Evolutionary conservation across 2,113 vertebrate genomes (phyloP), one percentile per base, ranked within the genome.

Genomic region (Podarcis muralis): DNA sequence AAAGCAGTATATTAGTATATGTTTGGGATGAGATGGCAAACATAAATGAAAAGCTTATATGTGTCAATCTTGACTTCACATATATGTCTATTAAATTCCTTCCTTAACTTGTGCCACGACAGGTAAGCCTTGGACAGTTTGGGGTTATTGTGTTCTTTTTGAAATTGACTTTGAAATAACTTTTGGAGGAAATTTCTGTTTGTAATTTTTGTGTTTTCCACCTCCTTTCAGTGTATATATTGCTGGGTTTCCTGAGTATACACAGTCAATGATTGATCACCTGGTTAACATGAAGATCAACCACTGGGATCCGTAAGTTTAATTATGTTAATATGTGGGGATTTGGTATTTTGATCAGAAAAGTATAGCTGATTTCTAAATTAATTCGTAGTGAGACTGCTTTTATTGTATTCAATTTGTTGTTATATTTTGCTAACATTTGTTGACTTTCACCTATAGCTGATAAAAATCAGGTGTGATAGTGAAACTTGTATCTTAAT

Each of bases 201-300:
- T 68, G 6, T 68, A 11, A n/a, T 80, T 40, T 65, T 57, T 78
- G 5, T 4, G 0, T 35, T 1, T 87, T 72, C 16, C 20, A 0
- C 81, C 90, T 72, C 82, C 88, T 92, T 87, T 43, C 93, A 99
- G 99, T 89, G 97, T 98, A 59, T 98, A 97, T 59, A 93, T 99
- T 62, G 98, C 99, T 48, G 95, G 97, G 88, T 99, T 99, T 95
- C 93, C 98, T 22, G 98, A 99, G 89, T 99, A 99, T 91, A 99
- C 98, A 32, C 95, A 93, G 62, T 95, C 98, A 0, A 97, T 99
- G 97, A 99, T 99, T 2, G 97, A 99, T 78, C 99, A 99, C 95
- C 96, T 99, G 93, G 90, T 98, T 83, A 65, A 96, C 91, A 96
- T 96, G 97, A 99, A 99, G 95, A 96, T 98, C 91, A 98, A 96